Evolutionary conservation across 1,140 invertebrate species (phyloP), one percentile per base, ranked within the genome.

Genomic region (Adelges cooleyi): DNA sequence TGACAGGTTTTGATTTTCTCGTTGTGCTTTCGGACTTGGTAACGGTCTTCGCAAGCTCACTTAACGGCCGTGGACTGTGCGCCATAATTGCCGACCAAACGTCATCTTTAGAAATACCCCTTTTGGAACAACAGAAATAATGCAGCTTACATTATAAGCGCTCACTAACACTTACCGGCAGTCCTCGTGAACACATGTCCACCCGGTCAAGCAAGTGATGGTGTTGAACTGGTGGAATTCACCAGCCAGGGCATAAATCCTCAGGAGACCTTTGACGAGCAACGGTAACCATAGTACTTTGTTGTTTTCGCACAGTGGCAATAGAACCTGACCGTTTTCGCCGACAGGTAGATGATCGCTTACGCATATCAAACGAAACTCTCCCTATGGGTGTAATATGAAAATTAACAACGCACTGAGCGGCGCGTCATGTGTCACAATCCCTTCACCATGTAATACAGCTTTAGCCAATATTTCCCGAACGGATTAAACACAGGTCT

Each of bases 391-490:
- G 46, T n/a, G 1, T 22, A 8, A 13, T 13, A 20, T 38, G 0
- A n/a, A 17, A 44, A 4, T 44, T 44, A n/a, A n/a, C n/a, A 8
- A 11, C 15, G n/a, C 40, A 11, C 40, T 17, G 36, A 6, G 36
- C 36, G 6, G 36, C 13, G 36, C 36, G 36, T 38, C 13, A 38
- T 38, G 36, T n/a, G n/a, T n/a, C n/a, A n/a, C n/a, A 17, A 17
- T 8, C n/a, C n/a, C n/a, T 3, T 44, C 40, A 62, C 56, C 56
- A 62, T 62, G n/a, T n/a, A 62, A 29, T 20, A 62, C 6, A 62
- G 23, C 33, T 48, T 62, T 6, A 62, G 13, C 56, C 56, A 62
- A 62, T 62, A 62, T 48, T 62, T 62, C 4, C 56, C 56, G 15
- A 18, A 62, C 3, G 56, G 42, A 33, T 62, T 62, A 13, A 46